A percentile compares a stretch with the other conserved stretches of the same genome.
Conservation (phyloP, 2,888 invertebrate genomes). For the Chymomyza procnemis region DNA sequence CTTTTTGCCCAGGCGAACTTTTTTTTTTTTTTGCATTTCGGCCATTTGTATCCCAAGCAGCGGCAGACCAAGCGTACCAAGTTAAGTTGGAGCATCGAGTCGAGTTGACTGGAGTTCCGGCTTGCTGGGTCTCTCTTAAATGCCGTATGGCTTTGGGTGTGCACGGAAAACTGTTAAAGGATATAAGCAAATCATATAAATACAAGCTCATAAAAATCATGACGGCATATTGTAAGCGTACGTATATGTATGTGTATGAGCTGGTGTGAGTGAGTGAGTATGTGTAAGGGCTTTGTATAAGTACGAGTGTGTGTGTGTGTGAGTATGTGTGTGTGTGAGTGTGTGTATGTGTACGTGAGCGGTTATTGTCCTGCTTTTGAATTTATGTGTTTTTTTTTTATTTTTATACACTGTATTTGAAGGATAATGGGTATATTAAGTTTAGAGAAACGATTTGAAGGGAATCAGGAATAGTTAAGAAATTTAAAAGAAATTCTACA, state of each 20-base stretch:
- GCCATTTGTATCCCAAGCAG: neutral
- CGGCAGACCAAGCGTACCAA: neutral
- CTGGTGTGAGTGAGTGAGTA: neutral
- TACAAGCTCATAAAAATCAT: constrained; percentile 72
- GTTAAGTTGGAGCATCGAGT: neutral
- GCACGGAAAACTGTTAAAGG: constrained; percentile 27
- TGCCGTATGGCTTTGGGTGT: neutral
- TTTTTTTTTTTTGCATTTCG: constrained; percentile 28
- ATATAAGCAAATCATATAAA: constrained; percentile 67
- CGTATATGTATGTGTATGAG: neutral
- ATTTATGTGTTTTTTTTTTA: neutral
- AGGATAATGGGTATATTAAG: no score
- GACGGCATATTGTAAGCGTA: constrained; percentile 54
- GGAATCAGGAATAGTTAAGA: no score
- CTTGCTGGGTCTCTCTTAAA: neutral
- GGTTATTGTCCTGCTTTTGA: constrained; percentile 53
- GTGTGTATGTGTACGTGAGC: constrained; percentile 26
- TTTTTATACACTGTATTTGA: neutral
- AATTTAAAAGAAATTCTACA: no score
- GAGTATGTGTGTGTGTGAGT: constrained; percentile 8
- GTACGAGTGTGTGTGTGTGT: constrained; percentile 15
- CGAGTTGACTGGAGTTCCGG: neutral
- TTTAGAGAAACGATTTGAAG: no score
- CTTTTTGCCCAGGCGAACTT: constrained; percentile 10
- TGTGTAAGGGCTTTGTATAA: constrained; percentile 5